Evolutionary conservation across 2,797 vertebrate genomes (phyloP).

Genomic region (Phylloscopus collybita): DNA sequence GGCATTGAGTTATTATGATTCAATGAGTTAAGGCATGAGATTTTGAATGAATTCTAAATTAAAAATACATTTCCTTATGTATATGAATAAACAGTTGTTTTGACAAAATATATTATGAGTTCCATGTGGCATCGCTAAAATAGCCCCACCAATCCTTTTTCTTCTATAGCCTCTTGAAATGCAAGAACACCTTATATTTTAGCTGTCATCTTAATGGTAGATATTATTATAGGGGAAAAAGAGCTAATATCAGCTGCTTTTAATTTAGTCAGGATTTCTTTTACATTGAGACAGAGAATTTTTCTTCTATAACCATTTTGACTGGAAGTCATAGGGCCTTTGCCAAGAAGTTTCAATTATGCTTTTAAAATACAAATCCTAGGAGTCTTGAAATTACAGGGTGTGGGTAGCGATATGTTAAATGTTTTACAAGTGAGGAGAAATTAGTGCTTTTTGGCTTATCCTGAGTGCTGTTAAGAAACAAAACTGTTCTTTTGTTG

Average conservation of each 20-base stretch:
- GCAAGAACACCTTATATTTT: slow-evolving; percentile 49
- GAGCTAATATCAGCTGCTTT: slow-evolving; percentile 60
- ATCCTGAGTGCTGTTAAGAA: slow-evolving; percentile 35
- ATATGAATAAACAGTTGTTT: slow-evolving; percentile 28
- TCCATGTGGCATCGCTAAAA: slow-evolving; percentile 16
- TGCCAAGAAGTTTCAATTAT: slow-evolving; percentile 70
- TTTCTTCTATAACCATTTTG: slow-evolving; percentile 48
- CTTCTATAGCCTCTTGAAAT: slow-evolving; percentile 28
- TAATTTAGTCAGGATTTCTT: slow-evolving; percentile 48
- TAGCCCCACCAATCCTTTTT: slow-evolving; percentile 17
- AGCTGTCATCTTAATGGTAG: slow-evolving; percentile 35
- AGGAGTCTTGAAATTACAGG: slow-evolving; percentile 64
- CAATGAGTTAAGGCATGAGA: not conserved
- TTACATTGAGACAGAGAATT: slow-evolving; percentile 43
- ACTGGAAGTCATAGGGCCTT: slow-evolving; percentile 35
- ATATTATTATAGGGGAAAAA: slow-evolving; percentile 41
- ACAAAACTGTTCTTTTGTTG: slow-evolving; percentile 49
- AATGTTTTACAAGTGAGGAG: slow-evolving; percentile 67
- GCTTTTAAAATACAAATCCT: slow-evolving; percentile 69
- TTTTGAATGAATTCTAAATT: slow-evolving; percentile 18
- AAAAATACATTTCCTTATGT: slow-evolving; percentile 7
- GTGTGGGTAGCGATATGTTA: slow-evolving; percentile 66
- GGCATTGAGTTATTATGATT: not conserved
- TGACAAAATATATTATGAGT: slow-evolving; percentile 39
- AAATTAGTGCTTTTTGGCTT: slow-evolving; percentile 65